phyloP scores from a whole-genome alignment of 2,797 vertebrate genomes.

The Microctenopoma steveboyesi region DNA sequence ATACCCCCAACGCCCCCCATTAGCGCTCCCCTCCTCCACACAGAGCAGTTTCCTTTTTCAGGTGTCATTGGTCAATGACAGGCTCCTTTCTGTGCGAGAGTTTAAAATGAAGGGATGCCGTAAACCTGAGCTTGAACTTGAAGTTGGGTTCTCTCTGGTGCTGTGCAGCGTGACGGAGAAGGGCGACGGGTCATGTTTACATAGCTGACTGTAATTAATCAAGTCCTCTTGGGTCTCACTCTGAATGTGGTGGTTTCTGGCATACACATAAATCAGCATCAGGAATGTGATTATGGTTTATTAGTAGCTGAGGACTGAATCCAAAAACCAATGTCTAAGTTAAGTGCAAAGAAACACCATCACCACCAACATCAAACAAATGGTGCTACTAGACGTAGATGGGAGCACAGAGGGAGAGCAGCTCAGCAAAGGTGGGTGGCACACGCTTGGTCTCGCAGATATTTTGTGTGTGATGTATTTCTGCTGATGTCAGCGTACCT shows the following conservation, averaged over 20 bases:
- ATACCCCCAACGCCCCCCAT: conserved; percentile 1
- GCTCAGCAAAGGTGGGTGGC: conserved; percentile 48
- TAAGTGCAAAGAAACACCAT: conserved; percentile 56
- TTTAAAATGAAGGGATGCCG: conserved; percentile 31
- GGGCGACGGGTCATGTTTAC: conserved; percentile 48
- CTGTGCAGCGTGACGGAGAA: conserved; percentile 11
- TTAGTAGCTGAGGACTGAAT: conserved; percentile 27
- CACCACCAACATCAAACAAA: conserved; percentile 39
- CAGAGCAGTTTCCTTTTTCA: conserved; percentile 60
- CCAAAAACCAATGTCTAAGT: conserved; percentile 26
- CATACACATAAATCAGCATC: conserved; percentile 50
- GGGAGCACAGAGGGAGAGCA: conserved; percentile 30
- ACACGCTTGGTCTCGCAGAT: conserved; percentile 39
- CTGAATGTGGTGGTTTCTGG: conserved; percentile 33
- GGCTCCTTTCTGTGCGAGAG: conserved; percentile 30
- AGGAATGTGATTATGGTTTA: conserved; percentile 22
- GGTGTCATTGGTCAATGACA: conserved; percentile 58
- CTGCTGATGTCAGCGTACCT: conserved; percentile 77
- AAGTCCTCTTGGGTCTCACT: conserved; percentile 37
- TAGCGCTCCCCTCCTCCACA: neutral
- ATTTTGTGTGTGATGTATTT: conserved; percentile 64
- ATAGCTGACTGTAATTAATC: conserved; percentile 73
- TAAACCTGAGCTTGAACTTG: conserved; percentile 65
- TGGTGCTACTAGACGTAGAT: conserved; percentile 37
- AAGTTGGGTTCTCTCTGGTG: conserved; percentile 1